A percentile compares a stretch with the other conserved stretches of the same genome.
Evolutionary conservation across 2,888 invertebrate species (phyloP).

Genomic region (Philhelius pedissequus): DNA sequence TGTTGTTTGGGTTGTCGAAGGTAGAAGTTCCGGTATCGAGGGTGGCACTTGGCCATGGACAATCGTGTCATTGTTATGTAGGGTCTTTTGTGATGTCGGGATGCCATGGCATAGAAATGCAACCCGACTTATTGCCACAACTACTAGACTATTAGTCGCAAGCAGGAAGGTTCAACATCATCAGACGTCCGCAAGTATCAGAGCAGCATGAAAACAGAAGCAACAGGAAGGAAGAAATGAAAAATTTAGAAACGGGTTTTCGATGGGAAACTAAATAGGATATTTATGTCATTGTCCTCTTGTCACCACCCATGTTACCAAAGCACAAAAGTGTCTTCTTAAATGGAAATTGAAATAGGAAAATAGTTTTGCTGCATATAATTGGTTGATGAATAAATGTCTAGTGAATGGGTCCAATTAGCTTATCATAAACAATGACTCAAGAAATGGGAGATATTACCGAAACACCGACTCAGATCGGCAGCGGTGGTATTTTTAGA

Average conservation of each 20-base stretch:
- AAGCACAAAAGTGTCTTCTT: background rate
- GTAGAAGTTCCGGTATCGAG: background rate
- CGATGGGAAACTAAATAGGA: conserved; percentile 26
- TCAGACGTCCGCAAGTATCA: background rate
- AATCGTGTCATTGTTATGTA: conserved; percentile 44
- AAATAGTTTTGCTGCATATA: conserved; percentile 9
- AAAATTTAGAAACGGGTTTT: conserved; percentile 31
- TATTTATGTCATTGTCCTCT: conserved; percentile 26
- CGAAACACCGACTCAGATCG: too few species aligned
- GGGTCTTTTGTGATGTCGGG: conserved; percentile 59
- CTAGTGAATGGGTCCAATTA: conserved; percentile 1
- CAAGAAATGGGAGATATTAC: background rate
- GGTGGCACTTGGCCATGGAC: conserved; percentile 13
- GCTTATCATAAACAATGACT: background rate
- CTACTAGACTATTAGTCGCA: background rate
- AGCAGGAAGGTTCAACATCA: background rate
- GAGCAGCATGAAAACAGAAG: background rate
- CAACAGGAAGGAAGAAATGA: conserved; percentile 38
- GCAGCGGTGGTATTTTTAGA: background rate
- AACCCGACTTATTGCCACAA: conserved; percentile 51
- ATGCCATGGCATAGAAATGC: conserved; percentile 52
- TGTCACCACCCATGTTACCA: background rate
- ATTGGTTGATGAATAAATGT: conserved; percentile 26
- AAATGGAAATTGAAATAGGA: conserved; percentile 14
- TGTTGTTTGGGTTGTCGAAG: conserved; percentile 19